These are phyloP conservation scores for Smittia aterrima DNA, from an alignment of 2,888 invertebrate genomes.

Conservation along the genomic window DNA sequence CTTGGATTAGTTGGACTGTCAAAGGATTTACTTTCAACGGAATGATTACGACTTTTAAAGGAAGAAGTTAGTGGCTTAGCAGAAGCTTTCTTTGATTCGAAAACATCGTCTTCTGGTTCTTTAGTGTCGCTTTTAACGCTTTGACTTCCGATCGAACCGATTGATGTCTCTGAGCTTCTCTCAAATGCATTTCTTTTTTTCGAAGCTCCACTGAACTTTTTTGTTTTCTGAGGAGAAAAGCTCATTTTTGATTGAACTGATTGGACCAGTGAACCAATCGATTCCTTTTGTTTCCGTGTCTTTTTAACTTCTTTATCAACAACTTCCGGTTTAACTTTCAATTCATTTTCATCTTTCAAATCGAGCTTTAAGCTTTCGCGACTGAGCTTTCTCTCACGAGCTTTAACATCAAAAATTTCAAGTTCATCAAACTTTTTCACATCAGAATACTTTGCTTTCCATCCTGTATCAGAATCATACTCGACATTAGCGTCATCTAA, in stretches of 20 bases:
- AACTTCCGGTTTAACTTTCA: neutral
- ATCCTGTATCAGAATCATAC: constrained; percentile 55
- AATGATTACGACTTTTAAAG: no score
- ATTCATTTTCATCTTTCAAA: neutral
- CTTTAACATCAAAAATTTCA: no score
- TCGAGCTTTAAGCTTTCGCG: constrained; percentile 17
- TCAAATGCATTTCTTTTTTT: no score
- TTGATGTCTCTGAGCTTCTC: neutral
- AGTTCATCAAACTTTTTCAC: constrained; percentile 23
- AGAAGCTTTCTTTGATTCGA: no score
- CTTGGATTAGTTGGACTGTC: constrained; percentile 44
- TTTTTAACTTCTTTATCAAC: neutral
- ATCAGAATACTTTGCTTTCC: constrained; percentile 51
- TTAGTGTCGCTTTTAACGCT: neutral
- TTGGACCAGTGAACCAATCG: neutral
- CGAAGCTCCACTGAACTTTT: no score
- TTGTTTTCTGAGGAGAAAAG: no score
- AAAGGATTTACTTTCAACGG: no score
- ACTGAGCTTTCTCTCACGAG: constrained; percentile 12
- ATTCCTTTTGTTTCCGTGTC: constrained; percentile 28
- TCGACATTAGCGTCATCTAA: constrained; percentile 53
- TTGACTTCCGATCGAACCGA: neutral
- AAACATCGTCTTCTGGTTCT: neutral
- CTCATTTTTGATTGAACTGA: no score
- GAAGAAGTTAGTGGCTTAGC: no score